A percentile compares a stretch with the other conserved stretches of the same genome.
Conservation (phyloP, 2,113 vertebrate genomes). For the Pimephales promelas region DNA sequence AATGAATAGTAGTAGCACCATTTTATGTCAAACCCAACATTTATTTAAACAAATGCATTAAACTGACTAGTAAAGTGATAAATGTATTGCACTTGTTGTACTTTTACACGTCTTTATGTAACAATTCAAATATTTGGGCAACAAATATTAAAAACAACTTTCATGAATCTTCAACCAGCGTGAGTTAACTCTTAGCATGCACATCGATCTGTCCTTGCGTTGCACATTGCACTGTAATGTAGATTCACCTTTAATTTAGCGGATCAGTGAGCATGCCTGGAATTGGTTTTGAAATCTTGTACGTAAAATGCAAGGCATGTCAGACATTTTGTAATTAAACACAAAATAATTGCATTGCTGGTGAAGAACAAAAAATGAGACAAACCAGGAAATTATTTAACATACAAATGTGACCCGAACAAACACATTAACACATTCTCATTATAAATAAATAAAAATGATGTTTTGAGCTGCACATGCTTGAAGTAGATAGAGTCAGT, state of each 20-base stretch:
- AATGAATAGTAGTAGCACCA: no score
- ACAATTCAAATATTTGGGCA: not conserved
- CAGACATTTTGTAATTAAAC: constrained; percentile 28
- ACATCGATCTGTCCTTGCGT: constrained; percentile 25
- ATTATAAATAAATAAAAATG: no score
- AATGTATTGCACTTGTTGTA: not conserved
- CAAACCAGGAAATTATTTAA: no score
- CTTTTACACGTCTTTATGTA: not conserved
- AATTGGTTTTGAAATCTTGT: constrained; percentile 51
- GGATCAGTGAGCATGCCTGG: constrained; percentile 54
- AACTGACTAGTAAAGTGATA: not conserved
- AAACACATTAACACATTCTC: no score
- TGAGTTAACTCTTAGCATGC: constrained; percentile 39
- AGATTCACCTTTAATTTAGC: constrained; percentile 60
- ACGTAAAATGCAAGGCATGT: constrained; percentile 33
- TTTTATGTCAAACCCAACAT: not conserved
- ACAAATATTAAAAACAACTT: not conserved
- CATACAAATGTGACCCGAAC: no score
- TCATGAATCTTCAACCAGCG: not conserved
- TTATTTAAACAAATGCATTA: not conserved
- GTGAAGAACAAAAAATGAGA: no score
- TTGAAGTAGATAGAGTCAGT: no score
- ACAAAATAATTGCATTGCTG: not conserved
- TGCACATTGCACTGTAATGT: constrained; percentile 51
- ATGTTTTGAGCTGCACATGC: no score